These are phyloP conservation scores for Thamnophis sirtalis DNA, from an alignment of 2,113 vertebrate genomes.

Conservation along the genomic window DNA sequence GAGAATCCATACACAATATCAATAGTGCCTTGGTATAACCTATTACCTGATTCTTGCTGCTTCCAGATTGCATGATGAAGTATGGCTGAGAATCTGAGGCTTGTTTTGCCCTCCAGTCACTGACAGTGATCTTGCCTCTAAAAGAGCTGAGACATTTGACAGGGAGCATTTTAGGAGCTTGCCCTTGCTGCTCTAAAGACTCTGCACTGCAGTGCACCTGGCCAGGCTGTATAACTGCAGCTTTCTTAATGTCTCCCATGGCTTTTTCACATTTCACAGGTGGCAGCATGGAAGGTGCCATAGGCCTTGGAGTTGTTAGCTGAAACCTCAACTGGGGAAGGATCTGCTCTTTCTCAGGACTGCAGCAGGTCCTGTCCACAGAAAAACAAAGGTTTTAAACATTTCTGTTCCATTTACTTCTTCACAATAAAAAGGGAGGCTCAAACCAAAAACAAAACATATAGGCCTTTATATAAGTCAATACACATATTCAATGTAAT, in stretches of 20 bases:
- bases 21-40: neutral
- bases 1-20: neutral
- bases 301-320: neutral
- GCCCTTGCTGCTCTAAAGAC: neutral
- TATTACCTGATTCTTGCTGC: neutral
- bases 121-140: constrained; percentile 46
- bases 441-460: neutral
- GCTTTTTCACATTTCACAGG: neutral
- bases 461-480: neutral
- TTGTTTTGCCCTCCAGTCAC: constrained; percentile 61
- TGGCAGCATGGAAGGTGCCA: neutral
- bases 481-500: neutral
- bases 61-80: neutral
- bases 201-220: neutral
- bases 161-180: constrained; percentile 39
- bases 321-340: neutral
- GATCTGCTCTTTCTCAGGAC: neutral
- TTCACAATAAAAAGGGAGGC: neutral
- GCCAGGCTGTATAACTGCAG: accelerated
- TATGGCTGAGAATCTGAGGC: neutral
- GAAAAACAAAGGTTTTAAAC: neutral
- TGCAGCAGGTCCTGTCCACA: neutral
- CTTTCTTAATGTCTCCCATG: neutral
- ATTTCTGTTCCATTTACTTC: neutral
- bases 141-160: constrained; percentile 66